phyloP scores from a whole-genome alignment of 2,888 invertebrate species.

The Periphyllus acericola region DNA sequence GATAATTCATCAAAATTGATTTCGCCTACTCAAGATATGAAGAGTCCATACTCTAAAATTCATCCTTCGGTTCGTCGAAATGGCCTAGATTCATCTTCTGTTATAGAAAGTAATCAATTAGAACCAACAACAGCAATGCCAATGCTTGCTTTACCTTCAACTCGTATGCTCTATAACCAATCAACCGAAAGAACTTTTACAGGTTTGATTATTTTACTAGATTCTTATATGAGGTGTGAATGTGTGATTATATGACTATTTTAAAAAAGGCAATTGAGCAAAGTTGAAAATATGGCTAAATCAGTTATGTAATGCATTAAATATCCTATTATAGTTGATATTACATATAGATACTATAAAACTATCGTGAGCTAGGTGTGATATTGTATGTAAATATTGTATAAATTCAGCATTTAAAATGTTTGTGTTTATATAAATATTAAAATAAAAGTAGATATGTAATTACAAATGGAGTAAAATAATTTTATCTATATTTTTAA shows the following conservation, averaged over 20 bases:
- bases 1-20: conserved; percentile 42
- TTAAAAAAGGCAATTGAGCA: neutral
- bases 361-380: no score
- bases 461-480: no score
- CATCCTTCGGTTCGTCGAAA: conserved; percentile 43
- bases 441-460: no score
- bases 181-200: conserved; percentile 44
- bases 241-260: neutral
- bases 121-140: conserved; percentile 45
- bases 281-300: no score
- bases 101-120: conserved; percentile 34
- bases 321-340: no score
- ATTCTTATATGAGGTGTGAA: no score
- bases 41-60: conserved; percentile 14
- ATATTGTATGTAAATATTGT: no score
- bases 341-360: no score
- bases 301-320: no score
- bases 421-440: no score
- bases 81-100: conserved; percentile 41
- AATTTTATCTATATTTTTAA: no score
- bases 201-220: conserved; percentile 18
- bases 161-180: conserved; percentile 35
- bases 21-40: conserved; percentile 48
- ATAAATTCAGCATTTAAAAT: no score
- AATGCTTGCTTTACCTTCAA: conserved; percentile 46